These are phyloP conservation scores for Harpagoxenus sublaevis DNA, from an alignment of 2,888 invertebrate genomes.

Conservation along the genomic window DNA sequence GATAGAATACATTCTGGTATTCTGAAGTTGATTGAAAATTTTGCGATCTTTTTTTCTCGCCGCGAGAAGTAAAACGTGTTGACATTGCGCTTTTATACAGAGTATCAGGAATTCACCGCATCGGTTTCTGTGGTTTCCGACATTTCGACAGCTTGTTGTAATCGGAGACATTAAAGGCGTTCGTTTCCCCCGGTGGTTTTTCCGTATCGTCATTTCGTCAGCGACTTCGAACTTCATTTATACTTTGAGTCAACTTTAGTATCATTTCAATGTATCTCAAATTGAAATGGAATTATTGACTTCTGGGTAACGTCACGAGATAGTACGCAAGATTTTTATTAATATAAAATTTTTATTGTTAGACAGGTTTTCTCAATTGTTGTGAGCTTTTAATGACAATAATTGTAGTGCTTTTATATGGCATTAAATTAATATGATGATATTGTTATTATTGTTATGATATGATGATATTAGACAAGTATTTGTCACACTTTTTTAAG, in stretches of 20 bases:
- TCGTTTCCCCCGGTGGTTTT: neutral
- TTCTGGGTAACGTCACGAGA: neutral
- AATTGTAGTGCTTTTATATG: neutral
- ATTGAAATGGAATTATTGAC: neutral
- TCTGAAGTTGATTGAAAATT: neutral
- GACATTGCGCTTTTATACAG: neutral
- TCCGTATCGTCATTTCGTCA: neutral
- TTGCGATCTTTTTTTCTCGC: neutral
- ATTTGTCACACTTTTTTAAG: neutral
- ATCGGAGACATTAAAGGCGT: constrained; percentile 22
- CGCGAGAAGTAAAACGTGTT: neutral
- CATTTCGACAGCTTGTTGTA: constrained; percentile 27
- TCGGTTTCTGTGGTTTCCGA: constrained; percentile 13
- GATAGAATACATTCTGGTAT: neutral
- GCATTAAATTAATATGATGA: too few relatives aligned
- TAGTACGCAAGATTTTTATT: neutral
- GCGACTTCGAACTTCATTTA: neutral
- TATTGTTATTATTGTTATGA: too few relatives aligned
- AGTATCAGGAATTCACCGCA: neutral
- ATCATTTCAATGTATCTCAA: neutral
- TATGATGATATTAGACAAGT: neutral
- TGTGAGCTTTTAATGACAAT: neutral
- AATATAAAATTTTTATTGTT: neutral
- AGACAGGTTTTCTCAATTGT: neutral
- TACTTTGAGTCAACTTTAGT: neutral